These are phyloP conservation scores for Tryphoninae sp. DNA, from an alignment of 2,888 invertebrate species.

Conservation along the genomic window DNA sequence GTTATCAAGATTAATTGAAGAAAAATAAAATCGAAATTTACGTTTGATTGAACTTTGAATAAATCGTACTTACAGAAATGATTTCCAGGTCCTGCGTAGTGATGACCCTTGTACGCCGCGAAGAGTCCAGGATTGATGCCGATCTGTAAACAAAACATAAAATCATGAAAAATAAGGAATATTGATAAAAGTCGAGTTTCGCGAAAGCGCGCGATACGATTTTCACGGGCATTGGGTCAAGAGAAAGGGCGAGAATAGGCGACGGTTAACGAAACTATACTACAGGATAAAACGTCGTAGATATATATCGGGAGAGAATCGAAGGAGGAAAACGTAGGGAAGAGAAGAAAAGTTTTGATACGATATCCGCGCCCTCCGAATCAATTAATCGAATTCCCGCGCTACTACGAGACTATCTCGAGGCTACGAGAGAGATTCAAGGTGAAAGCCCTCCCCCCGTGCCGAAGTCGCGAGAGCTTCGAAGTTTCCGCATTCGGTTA, in stretches of 20 bases:
- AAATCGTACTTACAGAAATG: constrained; percentile 91
- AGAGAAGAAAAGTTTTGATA: constrained; percentile 23
- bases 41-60: too few species aligned
- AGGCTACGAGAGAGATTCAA: constrained; percentile 35
- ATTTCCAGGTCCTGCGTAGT: constrained; percentile 99
- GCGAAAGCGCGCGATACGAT: background rate
- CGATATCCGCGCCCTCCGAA: constrained; percentile 36
- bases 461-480: constrained; percentile 31
- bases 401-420: constrained; percentile 50
- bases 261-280: too few species aligned
- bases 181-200: background rate
- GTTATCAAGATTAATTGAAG: too few species aligned
- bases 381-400: constrained; percentile 59
- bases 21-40: too few species aligned
- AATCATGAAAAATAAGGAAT: background rate
- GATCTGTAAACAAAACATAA: constrained; percentile 85
- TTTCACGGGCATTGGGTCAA: constrained; percentile 5
- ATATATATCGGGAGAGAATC: background rate
- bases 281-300: background rate
- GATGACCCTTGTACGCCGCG: constrained; percentile 98
- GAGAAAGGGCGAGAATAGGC: too few species aligned
- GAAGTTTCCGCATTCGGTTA: constrained; percentile 62
- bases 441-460: constrained; percentile 41
- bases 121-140: constrained; percentile 98
- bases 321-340: background rate